Evolutionary conservation across 23 tunicate species (phyloP).

Genomic region (Aplidium turbinatum): DNA sequence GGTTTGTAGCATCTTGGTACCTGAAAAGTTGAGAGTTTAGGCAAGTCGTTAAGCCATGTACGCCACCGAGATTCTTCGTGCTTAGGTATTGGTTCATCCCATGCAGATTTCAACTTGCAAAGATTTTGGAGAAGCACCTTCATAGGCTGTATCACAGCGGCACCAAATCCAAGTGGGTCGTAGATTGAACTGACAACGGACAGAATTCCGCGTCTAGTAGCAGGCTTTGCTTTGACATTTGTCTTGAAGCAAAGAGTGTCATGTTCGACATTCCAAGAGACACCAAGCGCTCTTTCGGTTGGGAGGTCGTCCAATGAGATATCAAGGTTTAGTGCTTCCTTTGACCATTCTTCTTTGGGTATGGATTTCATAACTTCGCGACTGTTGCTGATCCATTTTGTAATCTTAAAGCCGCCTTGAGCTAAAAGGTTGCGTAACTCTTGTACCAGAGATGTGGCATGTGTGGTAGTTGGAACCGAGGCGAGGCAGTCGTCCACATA

Average conservation of each 20-base stretch:
- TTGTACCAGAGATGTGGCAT: slow-evolving; percentile 23
- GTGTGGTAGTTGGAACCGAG: not conserved
- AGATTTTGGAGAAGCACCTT: slow-evolving; percentile 35
- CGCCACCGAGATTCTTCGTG: not conserved
- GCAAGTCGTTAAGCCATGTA: slow-evolving; percentile 19
- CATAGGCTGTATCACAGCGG: slow-evolving; percentile 38
- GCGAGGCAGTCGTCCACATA: slow-evolving; percentile 50
- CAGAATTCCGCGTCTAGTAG: slow-evolving; percentile 20
- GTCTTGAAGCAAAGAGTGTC: slow-evolving; percentile 38
- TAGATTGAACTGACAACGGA: slow-evolving; percentile 33
- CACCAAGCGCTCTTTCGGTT: slow-evolving; percentile 39
- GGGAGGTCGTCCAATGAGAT: slow-evolving; percentile 16
- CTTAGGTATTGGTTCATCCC: slow-evolving; percentile 40
- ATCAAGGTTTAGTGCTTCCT: too few relatives aligned
- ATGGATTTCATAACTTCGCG: too few relatives aligned
- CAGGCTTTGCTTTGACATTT: not conserved
- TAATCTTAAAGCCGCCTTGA: too few relatives aligned
- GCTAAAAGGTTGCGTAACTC: too few relatives aligned
- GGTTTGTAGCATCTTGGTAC: slow-evolving; percentile 50
- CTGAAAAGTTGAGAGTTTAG: not conserved
- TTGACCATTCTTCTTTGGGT: too few relatives aligned
- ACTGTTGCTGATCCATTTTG: too few relatives aligned
- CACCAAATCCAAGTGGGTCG: slow-evolving; percentile 45
- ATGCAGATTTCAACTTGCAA: slow-evolving; percentile 17
- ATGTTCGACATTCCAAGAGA: slow-evolving; percentile 44